A percentile compares a stretch with the other conserved stretches of the same genome.
phyloP scores from a whole-genome alignment of 1,140 invertebrate species.

The Chironomus striatipennis region DNA sequence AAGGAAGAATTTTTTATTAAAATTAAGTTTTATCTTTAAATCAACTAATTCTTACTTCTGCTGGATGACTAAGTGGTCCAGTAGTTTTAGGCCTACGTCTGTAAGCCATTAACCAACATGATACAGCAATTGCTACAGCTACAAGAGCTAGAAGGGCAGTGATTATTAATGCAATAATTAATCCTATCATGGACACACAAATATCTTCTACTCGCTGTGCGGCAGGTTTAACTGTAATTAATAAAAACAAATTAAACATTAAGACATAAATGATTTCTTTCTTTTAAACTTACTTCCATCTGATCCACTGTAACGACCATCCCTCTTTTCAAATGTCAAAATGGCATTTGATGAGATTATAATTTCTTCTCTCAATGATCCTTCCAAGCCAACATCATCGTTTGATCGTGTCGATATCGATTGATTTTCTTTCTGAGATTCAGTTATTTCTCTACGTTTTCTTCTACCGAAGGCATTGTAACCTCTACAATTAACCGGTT shows the following conservation, averaged over 20 bases:
- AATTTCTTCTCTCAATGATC: conserved; percentile 84
- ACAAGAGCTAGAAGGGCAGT: conserved; percentile 85
- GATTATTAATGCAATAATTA: conserved; percentile 84
- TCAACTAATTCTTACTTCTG: conserved; percentile 54
- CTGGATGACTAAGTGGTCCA: conserved; percentile 85
- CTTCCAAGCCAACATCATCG: conserved; percentile 48
- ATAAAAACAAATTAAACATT: conserved; percentile 27
- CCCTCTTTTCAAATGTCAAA: conserved; percentile 75
- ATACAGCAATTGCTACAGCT: conserved; percentile 86
- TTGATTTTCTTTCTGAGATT: conserved; percentile 43
- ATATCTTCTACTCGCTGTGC: conserved; percentile 70
- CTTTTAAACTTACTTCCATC: conserved; percentile 51
- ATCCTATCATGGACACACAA: conserved; percentile 85
- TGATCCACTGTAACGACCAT: conserved; percentile 57
- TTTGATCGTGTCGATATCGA: conserved; percentile 35
- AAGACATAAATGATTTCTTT: conserved; percentile 22
- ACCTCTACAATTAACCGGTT: conserved; percentile 88
- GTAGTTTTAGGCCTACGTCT: conserved; percentile 71
- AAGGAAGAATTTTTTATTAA: too few relatives aligned
- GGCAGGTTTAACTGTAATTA: conserved; percentile 44
- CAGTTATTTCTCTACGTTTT: conserved; percentile 53
- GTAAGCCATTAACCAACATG: conserved; percentile 91
- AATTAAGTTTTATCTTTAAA: too few relatives aligned
- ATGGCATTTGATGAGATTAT: conserved; percentile 88
- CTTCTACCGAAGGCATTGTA: conserved; percentile 79